Conservation (phyloP, 2,113 vertebrate genomes). For the Blennius ocellaris region DNA sequence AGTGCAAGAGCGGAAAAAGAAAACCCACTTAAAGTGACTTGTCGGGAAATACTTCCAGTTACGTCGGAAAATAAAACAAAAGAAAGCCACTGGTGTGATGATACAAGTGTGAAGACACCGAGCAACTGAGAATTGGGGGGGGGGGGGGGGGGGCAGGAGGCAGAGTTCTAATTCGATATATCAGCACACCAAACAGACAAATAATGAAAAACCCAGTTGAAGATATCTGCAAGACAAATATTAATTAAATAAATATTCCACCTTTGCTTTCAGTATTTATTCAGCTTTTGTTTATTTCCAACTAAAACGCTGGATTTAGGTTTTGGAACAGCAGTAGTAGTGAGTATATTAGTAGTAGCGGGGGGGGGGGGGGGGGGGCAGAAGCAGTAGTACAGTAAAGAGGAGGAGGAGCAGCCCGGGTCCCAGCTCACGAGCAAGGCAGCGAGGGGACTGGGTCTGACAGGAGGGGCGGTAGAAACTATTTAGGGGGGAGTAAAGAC, state of each 20-base stretch:
- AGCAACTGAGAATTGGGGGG: too few species aligned
- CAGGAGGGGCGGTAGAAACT: neutral
- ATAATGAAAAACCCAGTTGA: conserved; percentile 20
- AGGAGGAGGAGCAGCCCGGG: conserved; percentile 30
- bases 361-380: conserved; percentile 79
- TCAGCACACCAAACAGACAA: conserved; percentile 65
- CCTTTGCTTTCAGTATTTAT: conserved; percentile 71
- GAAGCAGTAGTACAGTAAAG: conserved; percentile 83
- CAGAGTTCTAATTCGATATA: conserved; percentile 62
- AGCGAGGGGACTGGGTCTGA: conserved; percentile 49
- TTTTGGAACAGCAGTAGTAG: conserved; percentile 83
- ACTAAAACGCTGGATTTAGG: conserved; percentile 86
- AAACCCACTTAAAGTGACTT: conserved; percentile 56
- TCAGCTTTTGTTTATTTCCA: conserved; percentile 74
- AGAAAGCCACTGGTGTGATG: conserved; percentile 55
- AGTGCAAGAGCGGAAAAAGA: conserved; percentile 58
- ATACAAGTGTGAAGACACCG: conserved; percentile 44
- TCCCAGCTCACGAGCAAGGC: conserved; percentile 47
- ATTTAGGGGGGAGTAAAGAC: too few species aligned
- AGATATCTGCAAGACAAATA: conserved; percentile 74
- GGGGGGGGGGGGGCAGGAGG: conserved; percentile 37
- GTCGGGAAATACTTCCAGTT: conserved; percentile 75
- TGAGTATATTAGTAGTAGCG: conserved; percentile 82
- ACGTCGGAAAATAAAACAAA: conserved; percentile 2
- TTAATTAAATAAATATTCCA: conserved; percentile 83